Base-by-base conservation (phyloP, 2,113 vertebrate genomes). In the Psilopsiagon aymara region DNA sequence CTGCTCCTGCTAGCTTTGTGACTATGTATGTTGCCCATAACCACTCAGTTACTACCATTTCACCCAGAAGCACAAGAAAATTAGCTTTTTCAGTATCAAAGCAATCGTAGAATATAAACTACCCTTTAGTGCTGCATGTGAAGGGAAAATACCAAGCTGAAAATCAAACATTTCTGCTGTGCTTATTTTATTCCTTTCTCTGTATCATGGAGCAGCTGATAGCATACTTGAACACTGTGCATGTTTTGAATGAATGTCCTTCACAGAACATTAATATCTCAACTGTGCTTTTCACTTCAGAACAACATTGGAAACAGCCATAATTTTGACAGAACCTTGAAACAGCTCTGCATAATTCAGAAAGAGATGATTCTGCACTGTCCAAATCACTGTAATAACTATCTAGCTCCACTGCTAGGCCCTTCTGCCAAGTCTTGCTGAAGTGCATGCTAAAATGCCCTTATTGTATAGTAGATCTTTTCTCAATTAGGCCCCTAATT, bases 321-420 rank as follows among this genome's bases (percentile, higher is more conserved):
- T 93, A 94, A 88, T 86, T 96, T 88, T 74, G 37, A 81, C 35
- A 95, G 71, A 92, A 67, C 79, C 73, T 96, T 95, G 71, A 86
- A 94, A 90, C 0, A 0, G 51, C 74, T 63, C 62, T 88, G 73
- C 33, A 37, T 86, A 90, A 93, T 88, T 88, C 68, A 86, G 60
- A 92, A 88, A 75, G 4, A 91, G 59, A 33, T 18, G 35, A 70
- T 93, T 70, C 57, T 67, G 21, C 52, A 60, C 67, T 88, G 41
- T 80, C 94, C 64, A 81, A 51, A 59, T 88, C 49, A 55, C 31
- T 78, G 17, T 57, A 87, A 63, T 59, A 70, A 66, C 63, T 2
- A 3, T 17, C 18, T 59, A 76, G n/a, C 11, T 95, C 46, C n/a
- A 63, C n/a, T 37, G 20, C 46, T n/a, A 41, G 15, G 16, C 33